Evolutionary conservation across 2,888 invertebrate species (phyloP).

Genomic region (Oscheius sp.): DNA sequence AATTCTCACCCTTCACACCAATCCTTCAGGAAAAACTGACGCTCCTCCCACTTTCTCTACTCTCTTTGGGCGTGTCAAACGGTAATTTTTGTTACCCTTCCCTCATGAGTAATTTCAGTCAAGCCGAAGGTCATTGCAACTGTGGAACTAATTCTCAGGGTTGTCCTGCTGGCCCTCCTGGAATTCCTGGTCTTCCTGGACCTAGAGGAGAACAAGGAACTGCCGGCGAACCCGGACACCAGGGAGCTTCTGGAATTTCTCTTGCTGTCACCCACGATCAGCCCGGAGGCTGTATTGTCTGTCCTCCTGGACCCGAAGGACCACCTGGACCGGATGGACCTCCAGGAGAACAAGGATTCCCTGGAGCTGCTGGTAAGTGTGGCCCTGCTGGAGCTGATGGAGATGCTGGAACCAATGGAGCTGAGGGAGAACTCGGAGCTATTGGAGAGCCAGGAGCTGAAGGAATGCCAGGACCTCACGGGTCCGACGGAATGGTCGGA

Average conservation of each 20-base stretch:
- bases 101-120: slow-evolving; percentile 12
- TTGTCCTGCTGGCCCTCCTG: slow-evolving; percentile 60
- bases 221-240: slow-evolving; percentile 46
- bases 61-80: slow-evolving; percentile 31
- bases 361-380: slow-evolving; percentile 41
- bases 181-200: slow-evolving; percentile 47
- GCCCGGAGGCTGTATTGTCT: slow-evolving; percentile 53
- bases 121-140: slow-evolving; percentile 33
- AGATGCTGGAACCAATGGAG: slow-evolving; percentile 47
- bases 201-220: slow-evolving; percentile 53
- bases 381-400: slow-evolving; percentile 51
- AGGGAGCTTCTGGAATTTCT: slow-evolving; percentile 51
- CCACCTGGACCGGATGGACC: slow-evolving; percentile 36
- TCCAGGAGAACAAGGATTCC: slow-evolving; percentile 48
- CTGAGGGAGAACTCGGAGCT: slow-evolving; percentile 36
- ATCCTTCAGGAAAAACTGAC: slow-evolving; percentile 40
- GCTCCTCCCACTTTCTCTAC: slow-evolving; percentile 50
- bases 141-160: slow-evolving; percentile 48
- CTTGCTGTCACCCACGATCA: slow-evolving; percentile 46
- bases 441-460: slow-evolving; percentile 32
- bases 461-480: slow-evolving; percentile 37
- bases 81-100: not conserved
- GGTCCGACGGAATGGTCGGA: slow-evolving; percentile 39
- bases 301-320: slow-evolving; percentile 50
- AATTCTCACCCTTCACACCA: slow-evolving; percentile 46